These are phyloP conservation scores for Aphaenogaster floridana DNA, from an alignment of 1,140 invertebrate genomes.

Conservation along the genomic window DNA sequence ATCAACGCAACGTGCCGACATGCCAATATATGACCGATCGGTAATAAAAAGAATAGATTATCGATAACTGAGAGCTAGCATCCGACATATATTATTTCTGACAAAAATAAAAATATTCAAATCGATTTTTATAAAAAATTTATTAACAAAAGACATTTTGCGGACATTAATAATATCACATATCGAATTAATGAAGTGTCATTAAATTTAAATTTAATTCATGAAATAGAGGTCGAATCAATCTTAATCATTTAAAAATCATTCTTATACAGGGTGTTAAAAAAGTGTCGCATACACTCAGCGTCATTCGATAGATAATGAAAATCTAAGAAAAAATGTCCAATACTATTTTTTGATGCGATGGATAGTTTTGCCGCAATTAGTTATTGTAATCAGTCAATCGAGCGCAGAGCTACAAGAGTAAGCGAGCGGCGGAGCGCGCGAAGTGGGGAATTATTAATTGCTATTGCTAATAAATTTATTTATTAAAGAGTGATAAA, in stretches of 20 bases:
- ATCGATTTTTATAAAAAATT: background rate
- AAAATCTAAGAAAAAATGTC: too few relatives aligned
- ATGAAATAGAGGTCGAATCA: background rate
- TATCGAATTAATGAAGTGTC: background rate
- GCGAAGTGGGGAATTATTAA: too few relatives aligned
- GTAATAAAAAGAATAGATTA: constrained; percentile 2
- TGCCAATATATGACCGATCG: background rate
- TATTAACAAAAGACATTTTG: background rate
- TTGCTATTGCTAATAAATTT: too few relatives aligned
- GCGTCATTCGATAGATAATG: too few relatives aligned
- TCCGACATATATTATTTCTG: background rate
- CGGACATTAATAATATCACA: background rate
- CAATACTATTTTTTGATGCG: too few relatives aligned
- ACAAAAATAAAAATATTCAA: background rate
- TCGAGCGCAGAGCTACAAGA: too few relatives aligned
- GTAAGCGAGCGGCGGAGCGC: too few relatives aligned
- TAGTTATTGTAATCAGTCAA: too few relatives aligned
- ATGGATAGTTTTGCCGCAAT: too few relatives aligned
- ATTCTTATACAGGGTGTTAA: too few relatives aligned
- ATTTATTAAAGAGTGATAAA: too few relatives aligned
- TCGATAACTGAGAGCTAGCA: background rate
- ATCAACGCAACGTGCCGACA: background rate
- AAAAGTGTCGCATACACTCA: too few relatives aligned
- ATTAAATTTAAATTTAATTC: background rate
- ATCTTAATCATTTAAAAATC: background rate